Base-by-base conservation (phyloP, 2,113 vertebrate genomes). In the Takifugu bimaculatus region DNA sequence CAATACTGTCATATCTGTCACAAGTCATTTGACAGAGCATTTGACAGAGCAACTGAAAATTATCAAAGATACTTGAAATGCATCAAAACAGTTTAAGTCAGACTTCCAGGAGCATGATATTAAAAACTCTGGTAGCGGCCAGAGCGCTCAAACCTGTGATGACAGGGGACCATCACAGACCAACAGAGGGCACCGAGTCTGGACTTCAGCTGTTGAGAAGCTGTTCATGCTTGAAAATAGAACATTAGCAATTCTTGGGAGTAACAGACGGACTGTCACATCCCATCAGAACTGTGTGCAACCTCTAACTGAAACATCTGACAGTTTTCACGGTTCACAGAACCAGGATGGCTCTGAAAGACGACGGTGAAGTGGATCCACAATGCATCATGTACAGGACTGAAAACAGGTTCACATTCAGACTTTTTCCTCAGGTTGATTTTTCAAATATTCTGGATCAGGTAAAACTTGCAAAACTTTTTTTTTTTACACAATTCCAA, bases 1-100 rank as follows among this genome's bases (percentile, higher is more conserved):
- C 15, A 69, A 72, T 20, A 49, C 62, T 61, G 59, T 74, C 74
- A 44, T 69, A 58, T 78, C 66, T 73, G 77, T 79, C 82, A 70
- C 26, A 29, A 26, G 5, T 10, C 2, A 54, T 82, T 65, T 58
- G 35, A 49, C 9, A 12, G 3, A 20, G 20, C 20, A 20, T 20
- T 20, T 20, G 20, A 20, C 6, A 1, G 25, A 26, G 9, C 20
- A 66, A 60, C 74, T 44, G 25, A 53, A 60, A 56, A 1, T 39
- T 39, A 65, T 4, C 2, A 56, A 52, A 50, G 28, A 50, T 26
- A 11, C 25, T 26, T 26, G 4, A 26, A 26, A 14, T 28, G 35
- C 35, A 28, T 27, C 10, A 73, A 54, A 28, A 20, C 25, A 35
- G 35, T 64, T 60, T 44, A 6, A 52, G 26, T 60, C 44, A 2